These are phyloP conservation scores for Trinectes maculatus DNA, from an alignment of 2,113 vertebrate species.

Conservation along the genomic window DNA sequence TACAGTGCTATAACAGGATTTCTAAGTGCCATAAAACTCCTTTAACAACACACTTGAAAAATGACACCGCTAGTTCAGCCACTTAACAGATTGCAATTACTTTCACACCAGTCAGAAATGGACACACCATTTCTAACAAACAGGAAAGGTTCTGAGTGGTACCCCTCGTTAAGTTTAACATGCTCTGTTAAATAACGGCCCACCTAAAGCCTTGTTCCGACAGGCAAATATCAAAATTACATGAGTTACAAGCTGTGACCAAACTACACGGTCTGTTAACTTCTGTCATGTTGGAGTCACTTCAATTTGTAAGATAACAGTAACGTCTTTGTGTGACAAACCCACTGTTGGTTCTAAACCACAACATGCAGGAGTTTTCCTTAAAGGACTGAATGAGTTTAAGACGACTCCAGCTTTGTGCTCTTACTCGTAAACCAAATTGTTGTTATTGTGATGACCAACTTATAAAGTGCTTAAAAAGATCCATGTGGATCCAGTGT, in stretches of 20 bases:
- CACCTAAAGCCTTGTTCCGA: background rate
- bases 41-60: conserved; percentile 3
- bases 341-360: background rate
- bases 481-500: conserved; percentile 43
- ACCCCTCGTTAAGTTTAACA: conserved; percentile 16
- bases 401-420: conserved; percentile 14
- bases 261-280: background rate
- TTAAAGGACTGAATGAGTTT: conserved; percentile 3
- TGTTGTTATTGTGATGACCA: conserved; percentile 35
- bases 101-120: conserved; percentile 31
- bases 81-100: conserved; percentile 35
- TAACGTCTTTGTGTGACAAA: background rate
- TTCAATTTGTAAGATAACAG: conserved; percentile 3
- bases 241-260: background rate
- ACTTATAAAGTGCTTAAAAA: conserved; percentile 43
- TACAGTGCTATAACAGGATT: conserved; percentile 6
- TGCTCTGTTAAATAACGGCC: background rate
- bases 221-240: conserved; percentile 2
- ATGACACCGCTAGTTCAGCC: background rate
- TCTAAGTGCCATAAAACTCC: background rate
- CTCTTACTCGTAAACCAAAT: conserved; percentile 17
- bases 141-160: conserved; percentile 4
- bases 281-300: conserved; percentile 2
- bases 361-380: background rate
- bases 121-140: background rate